Evolutionary conservation across 2,888 invertebrate genomes (phyloP).

Genomic region (Drosophila mettleri): DNA sequence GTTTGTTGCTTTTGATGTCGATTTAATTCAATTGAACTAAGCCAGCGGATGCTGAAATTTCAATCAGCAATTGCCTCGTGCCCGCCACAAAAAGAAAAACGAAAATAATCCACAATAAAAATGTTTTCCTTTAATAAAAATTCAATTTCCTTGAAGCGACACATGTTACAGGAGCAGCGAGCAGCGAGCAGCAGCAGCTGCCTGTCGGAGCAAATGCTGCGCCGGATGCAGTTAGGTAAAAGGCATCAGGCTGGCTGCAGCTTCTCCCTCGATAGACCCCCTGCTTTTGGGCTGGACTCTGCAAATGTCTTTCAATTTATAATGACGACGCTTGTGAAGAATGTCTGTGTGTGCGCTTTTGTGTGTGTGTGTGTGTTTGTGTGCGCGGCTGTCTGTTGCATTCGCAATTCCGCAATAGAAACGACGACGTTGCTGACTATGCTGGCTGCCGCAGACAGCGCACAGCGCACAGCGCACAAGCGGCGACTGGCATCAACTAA

Average conservation of each 20-base stretch:
- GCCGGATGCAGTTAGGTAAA: conserved; percentile 73
- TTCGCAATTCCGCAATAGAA: conserved; percentile 64
- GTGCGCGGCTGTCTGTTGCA: conserved; percentile 62
- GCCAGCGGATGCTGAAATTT: conserved; percentile 65
- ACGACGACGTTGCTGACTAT: conserved; percentile 43
- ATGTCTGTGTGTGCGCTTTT: conserved; percentile 17
- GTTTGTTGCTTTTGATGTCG: conserved; percentile 27
- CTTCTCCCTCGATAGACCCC: conserved; percentile 3
- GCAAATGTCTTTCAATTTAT: conserved; percentile 76
- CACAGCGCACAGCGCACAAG: conserved; percentile 19
- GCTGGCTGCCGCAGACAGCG: conserved; percentile 19
- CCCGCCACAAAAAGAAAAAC: conserved; percentile 43
- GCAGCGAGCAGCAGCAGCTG: conserved; percentile 47
- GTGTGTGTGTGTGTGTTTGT: conserved; percentile 8
- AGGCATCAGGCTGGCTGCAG: conserved; percentile 28
- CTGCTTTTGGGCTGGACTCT: conserved; percentile 40
- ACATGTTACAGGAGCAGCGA: conserved; percentile 67
- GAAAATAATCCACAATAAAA: conserved; percentile 82
- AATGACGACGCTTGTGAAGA: conserved; percentile 62
- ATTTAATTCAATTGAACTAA: conserved; percentile 62
- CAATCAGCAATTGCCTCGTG: conserved; percentile 53
- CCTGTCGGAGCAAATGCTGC: conserved; percentile 33
- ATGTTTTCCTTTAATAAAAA: conserved; percentile 83
- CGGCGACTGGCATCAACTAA: conserved; percentile 8
- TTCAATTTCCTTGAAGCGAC: conserved; percentile 81